These are phyloP conservation scores for Cynodonichthys magdalenae DNA, from an alignment of 2,797 vertebrate genomes.

Conservation along the genomic window DNA sequence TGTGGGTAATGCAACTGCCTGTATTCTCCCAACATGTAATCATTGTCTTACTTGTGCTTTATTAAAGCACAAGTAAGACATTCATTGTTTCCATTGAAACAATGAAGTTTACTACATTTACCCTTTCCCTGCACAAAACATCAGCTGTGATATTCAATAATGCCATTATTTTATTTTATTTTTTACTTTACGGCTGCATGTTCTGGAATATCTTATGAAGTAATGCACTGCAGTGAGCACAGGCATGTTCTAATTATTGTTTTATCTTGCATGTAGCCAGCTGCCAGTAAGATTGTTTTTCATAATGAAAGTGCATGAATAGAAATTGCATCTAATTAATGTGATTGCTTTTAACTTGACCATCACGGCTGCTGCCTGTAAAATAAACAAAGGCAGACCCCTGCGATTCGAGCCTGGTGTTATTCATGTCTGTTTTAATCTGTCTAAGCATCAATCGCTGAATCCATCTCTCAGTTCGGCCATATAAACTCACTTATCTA, in stretches of 20 bases:
- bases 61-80: too few species aligned
- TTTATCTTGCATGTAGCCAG: slow-evolving; percentile 1
- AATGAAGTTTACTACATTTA: too few species aligned
- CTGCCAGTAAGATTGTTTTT: slow-evolving; percentile 24
- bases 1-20: too few species aligned
- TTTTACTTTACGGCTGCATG: slow-evolving; percentile 12
- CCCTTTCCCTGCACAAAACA: too few species aligned
- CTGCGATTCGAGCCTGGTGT: slow-evolving; percentile 20
- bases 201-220: not conserved
- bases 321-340: slow-evolving; percentile 23
- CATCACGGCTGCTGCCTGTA: not conserved
- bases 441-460: slow-evolving; percentile 28
- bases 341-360: slow-evolving; percentile 9
- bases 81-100: too few species aligned
- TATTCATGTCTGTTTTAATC: slow-evolving; percentile 29
- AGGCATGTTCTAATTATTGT: slow-evolving; percentile 6
- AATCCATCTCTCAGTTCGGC: slow-evolving; percentile 31
- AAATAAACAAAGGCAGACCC: not conserved
- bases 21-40: too few species aligned
- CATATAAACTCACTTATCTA: slow-evolving; percentile 31
- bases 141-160: too few species aligned
- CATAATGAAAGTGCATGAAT: slow-evolving; percentile 39
- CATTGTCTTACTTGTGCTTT: too few species aligned
- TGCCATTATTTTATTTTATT: not conserved
- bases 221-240: slow-evolving; percentile 21